Evolutionary conservation across 2,888 invertebrate genomes (phyloP).

Genomic region (Synanthedon andrenaeformis): DNA sequence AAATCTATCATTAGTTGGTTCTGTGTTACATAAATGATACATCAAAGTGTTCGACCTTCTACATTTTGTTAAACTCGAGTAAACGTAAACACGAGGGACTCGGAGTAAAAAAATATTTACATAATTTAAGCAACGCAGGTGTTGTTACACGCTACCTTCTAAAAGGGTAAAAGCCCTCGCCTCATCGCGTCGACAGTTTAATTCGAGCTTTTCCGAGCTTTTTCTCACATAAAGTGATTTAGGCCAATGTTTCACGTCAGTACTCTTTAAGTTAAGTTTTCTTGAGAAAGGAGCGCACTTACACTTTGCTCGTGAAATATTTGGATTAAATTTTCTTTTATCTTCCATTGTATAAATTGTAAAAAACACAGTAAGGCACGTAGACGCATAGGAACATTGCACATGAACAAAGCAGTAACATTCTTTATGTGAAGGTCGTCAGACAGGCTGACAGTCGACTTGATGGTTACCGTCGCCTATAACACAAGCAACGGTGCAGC

Average conservation of each 20-base stretch:
- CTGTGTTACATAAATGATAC: slow-evolving; percentile 4
- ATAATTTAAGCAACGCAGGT: slow-evolving; percentile 46
- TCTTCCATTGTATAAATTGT: too few species aligned
- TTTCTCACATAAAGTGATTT: slow-evolving; percentile 16
- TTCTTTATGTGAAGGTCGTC: too few species aligned
- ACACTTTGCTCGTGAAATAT: not conserved
- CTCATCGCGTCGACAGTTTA: slow-evolving; percentile 15
- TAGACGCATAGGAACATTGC: too few species aligned
- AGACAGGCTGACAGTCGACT: too few species aligned
- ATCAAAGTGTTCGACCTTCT: slow-evolving; percentile 14
- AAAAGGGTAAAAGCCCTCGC: slow-evolving; percentile 37
- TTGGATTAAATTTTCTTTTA: not conserved
- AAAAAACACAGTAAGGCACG: too few species aligned
- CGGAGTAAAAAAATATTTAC: slow-evolving; percentile 43
- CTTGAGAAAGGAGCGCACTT: not conserved
- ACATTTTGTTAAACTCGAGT: slow-evolving; percentile 7
- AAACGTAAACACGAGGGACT: slow-evolving; percentile 26
- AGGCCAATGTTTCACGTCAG: slow-evolving; percentile 3
- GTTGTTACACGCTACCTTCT: slow-evolving; percentile 17
- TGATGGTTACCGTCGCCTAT: too few species aligned
- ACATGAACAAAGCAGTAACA: too few species aligned
- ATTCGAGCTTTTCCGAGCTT: slow-evolving; percentile 14
- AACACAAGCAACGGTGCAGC: too few species aligned
- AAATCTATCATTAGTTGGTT: not conserved
- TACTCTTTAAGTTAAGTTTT: not conserved